Conservation (phyloP, 2,797 vertebrate species). For the Melanotaenia boesemani region DNA sequence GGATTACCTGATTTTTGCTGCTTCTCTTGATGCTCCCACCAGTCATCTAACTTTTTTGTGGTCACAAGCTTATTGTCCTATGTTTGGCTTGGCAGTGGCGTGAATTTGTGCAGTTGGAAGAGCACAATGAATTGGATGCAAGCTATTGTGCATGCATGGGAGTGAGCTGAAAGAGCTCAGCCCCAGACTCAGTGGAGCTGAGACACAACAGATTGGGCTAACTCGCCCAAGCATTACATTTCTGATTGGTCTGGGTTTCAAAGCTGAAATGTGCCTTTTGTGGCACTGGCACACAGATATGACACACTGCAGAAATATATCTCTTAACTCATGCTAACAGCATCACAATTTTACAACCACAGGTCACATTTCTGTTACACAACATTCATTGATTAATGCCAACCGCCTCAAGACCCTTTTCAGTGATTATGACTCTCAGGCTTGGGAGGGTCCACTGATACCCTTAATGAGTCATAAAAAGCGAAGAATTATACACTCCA, state of each 20-base stretch:
- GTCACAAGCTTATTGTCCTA: conserved; percentile 49
- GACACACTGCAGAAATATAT: conserved; percentile 26
- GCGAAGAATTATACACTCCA: conserved; percentile 60
- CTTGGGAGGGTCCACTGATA: conserved; percentile 55
- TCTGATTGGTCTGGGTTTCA: conserved; percentile 66
- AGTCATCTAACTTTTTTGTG: conserved; percentile 56
- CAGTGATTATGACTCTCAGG: conserved; percentile 63
- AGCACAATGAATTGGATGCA: conserved; percentile 70
- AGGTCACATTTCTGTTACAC: conserved; percentile 62
- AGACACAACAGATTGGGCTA: conserved; percentile 67
- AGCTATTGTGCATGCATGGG: conserved; percentile 72
- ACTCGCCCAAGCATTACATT: conserved; percentile 63
- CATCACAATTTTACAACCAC: conserved; percentile 40
- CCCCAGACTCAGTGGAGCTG: conserved; percentile 55
- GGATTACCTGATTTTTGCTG: conserved; percentile 57
- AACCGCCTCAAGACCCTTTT: conserved; percentile 55
- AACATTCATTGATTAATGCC: conserved; percentile 67
- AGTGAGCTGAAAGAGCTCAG: conserved; percentile 58
- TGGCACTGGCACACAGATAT: conserved; percentile 53
- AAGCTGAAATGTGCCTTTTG: conserved; percentile 66
- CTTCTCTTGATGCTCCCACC: conserved; percentile 48
- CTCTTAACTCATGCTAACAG: conserved; percentile 36
- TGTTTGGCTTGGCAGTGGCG: conserved; percentile 61
- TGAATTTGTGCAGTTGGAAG: conserved; percentile 69
- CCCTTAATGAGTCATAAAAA: conserved; percentile 70